Evolutionary conservation across 2,797 vertebrate species (phyloP).

Genomic region (Premnoplex brunnescens): DNA sequence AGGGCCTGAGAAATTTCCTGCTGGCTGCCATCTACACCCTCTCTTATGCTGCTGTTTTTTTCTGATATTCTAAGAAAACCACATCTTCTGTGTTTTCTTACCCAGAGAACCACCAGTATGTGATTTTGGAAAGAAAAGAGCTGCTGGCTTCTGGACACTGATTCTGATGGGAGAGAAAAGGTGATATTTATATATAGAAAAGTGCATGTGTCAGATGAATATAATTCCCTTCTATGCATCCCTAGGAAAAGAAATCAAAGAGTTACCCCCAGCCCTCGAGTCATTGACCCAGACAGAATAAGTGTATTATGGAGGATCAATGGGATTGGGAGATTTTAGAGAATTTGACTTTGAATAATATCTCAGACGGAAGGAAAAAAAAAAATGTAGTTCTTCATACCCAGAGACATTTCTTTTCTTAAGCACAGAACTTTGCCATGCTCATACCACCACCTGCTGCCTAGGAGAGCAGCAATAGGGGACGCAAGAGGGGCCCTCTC

Average conservation of each 20-base stretch:
- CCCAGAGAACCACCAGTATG: slow-evolving; percentile 97
- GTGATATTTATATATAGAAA: background rate
- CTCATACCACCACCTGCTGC: background rate
- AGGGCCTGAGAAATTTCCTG: background rate
- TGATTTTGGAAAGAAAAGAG: slow-evolving; percentile 90
- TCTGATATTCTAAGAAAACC: background rate
- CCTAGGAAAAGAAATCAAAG: background rate
- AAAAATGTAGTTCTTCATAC: background rate
- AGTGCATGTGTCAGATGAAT: background rate
- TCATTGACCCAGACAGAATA: background rate
- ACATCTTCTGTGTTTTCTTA: slow-evolving; percentile 74
- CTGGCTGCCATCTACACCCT: background rate
- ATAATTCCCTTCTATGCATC: background rate
- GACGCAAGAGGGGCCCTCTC: background rate
- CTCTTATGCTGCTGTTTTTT: background rate
- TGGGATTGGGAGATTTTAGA: background rate
- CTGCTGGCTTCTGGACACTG: slow-evolving; percentile 88
- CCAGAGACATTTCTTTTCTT: background rate
- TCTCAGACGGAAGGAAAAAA: background rate
- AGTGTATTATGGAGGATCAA: background rate
- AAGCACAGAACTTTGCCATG: background rate
- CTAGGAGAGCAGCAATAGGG: background rate
- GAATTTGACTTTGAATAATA: background rate
- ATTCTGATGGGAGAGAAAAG: slow-evolving; percentile 82
- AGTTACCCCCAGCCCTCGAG: background rate